Percentiles rank a stretch among this genome's conserved stretches.
Evolutionary conservation across 2,113 vertebrate species (phyloP).

Genomic region (Bubo bubo): DNA sequence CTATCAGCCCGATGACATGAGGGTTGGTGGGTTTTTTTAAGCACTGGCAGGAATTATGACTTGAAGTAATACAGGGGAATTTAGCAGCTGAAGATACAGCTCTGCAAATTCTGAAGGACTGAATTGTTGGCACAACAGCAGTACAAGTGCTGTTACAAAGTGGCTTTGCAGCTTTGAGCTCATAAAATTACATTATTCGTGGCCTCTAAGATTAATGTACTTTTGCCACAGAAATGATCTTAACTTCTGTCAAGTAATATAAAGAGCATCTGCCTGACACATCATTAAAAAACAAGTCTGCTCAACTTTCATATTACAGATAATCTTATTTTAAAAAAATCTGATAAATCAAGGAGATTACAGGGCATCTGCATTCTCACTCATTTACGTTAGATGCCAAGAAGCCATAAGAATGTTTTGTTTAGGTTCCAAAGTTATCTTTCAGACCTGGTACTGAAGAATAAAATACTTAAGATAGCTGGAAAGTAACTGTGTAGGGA

Average conservation of each 20-base stretch:
- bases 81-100: not conserved
- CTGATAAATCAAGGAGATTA: not conserved
- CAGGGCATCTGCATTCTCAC: not conserved
- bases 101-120: not conserved
- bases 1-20: not conserved
- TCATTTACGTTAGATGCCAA: not conserved
- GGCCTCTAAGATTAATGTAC: not conserved
- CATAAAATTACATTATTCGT: not conserved
- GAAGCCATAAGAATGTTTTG: not conserved
- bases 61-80: not conserved
- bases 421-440: not conserved
- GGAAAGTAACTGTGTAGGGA: not conserved
- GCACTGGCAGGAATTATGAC: not conserved
- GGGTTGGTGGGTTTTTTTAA: not conserved
- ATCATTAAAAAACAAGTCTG: not conserved
- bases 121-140: not conserved
- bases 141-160: not conserved
- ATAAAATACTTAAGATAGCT: not conserved
- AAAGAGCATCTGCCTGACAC: not conserved
- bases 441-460: not conserved
- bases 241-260: not conserved
- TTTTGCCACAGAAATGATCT: not conserved
- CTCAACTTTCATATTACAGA: not conserved
- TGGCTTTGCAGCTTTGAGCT: not conserved
- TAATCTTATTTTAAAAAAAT: not conserved